Conservation (phyloP, 2,113 vertebrate genomes). For the Heloderma charlesbogerti region DNA sequence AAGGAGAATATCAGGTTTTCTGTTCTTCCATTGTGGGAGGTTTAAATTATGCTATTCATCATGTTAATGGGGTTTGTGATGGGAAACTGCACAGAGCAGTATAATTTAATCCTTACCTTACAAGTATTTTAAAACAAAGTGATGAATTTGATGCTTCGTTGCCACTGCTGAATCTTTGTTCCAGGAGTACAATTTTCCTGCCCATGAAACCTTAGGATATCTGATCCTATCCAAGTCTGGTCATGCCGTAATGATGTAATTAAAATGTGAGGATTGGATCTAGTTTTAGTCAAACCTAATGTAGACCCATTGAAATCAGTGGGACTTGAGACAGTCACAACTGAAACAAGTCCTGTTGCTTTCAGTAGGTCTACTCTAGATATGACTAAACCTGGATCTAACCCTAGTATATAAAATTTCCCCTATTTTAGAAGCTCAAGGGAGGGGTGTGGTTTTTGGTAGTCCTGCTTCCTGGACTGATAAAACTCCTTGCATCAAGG, state of each 20-base stretch:
- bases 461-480: slow-evolving; percentile 37
- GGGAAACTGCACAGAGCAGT: accelerated
- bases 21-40: not conserved
- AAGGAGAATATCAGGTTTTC: not conserved
- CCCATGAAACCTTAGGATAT: not conserved
- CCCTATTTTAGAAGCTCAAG: not conserved
- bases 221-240: not conserved
- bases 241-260: not conserved
- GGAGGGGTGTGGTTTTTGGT: accelerated
- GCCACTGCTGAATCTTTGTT: slow-evolving; percentile 4
- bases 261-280: not conserved
- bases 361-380: too few species aligned
- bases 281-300: too few species aligned
- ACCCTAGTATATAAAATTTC: not conserved
- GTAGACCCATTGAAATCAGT: too few species aligned
- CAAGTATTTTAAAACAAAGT: not conserved
- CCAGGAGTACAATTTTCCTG: slow-evolving; percentile 6
- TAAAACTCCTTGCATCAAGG: slow-evolving; percentile 66
- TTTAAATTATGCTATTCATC: not conserved
- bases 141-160: slow-evolving; percentile 22
- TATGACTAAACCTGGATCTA: too few species aligned
- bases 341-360: too few species aligned
- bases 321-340: too few species aligned
- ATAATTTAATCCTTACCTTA: not conserved
- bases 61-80: accelerated